Base-by-base conservation (phyloP, 1,140 invertebrate genomes). In the Bilobella aurantiaca region DNA sequence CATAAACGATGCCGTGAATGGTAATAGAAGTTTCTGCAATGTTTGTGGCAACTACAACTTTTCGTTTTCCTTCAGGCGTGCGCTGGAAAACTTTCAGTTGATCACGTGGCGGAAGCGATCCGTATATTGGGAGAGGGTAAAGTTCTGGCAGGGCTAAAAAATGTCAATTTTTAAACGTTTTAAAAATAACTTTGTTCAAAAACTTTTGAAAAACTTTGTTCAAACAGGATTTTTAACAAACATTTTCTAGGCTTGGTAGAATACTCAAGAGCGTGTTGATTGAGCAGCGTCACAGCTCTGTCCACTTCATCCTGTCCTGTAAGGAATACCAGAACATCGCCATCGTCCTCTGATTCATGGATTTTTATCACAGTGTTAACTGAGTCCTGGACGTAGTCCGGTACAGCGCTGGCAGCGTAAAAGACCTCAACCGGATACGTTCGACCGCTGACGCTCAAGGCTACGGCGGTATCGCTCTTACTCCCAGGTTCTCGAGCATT, bases 1-100 rank as follows among this genome's bases (percentile, higher is more conserved):
- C 88, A 77, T 94, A 96, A 66, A 88, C 85, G 71, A 99, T 89
- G 42, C 94, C 93, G 58, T 86, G 85, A 66, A 93, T 89, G 5
- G 90, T 93, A 27, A 99, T 85, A 3, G 94, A 98, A 0, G 96
- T 93, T 80, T 99, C 96, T 0, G 96, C 96, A 63, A 99, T 93
- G 76, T 99, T 99, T 2, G 96, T 99, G 0, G 96, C 90, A 21
- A 98, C 81, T 0, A 99, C 84, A 30, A 98, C 85, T 80, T 99
- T 99, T 32, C 96, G 81, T 0, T 83, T 82, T 32, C 84, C 85
- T 73, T 85, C 83, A 14, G 88, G 83, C 1, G 87, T 81, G 31
- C 81, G 82, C 73, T 90, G 86, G 78, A 97, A 97, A 1, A 90
- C 92, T 76, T 90, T 90, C 46, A 98, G 75, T 78, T 98, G 89